These are phyloP conservation scores for Poecile montanus DNA, from an alignment of 2,797 vertebrate species.

Conservation along the genomic window DNA sequence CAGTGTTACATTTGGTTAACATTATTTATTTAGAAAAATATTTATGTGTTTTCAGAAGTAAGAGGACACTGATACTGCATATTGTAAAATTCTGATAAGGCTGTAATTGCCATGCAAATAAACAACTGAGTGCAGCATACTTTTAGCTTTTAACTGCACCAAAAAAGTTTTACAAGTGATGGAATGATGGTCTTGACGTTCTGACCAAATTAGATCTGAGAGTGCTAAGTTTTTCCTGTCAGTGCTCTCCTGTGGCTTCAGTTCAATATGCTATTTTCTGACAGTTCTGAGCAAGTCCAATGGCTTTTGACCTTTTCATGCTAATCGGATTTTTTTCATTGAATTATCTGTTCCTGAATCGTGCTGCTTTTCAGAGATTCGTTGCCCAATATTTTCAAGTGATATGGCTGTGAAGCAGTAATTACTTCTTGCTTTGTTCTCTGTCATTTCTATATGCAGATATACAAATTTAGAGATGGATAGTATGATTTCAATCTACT, in stretches of 20 bases:
- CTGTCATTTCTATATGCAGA: not conserved
- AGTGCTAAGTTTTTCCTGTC: not conserved
- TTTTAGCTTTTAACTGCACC: not conserved
- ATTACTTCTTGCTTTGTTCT: not conserved
- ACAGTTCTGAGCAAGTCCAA: not conserved
- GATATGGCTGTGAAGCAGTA: not conserved
- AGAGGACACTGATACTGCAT: not conserved
- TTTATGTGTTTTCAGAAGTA: not conserved
- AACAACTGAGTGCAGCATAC: not conserved
- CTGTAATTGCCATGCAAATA: not conserved
- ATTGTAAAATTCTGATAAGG: not conserved
- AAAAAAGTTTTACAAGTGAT: not conserved
- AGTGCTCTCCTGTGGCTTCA: not conserved
- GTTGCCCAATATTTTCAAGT: not conserved
- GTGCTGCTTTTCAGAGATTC: not conserved
- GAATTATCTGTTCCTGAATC: not conserved
- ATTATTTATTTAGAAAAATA: not conserved
- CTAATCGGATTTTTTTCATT: not conserved
- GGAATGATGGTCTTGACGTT: not conserved
- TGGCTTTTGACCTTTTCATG: constrained; percentile 42
- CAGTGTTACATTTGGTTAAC: not conserved
- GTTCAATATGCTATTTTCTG: constrained; percentile 44
- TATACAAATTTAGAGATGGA: not conserved
- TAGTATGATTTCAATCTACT: not conserved
- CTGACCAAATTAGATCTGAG: not conserved